These are phyloP conservation scores for Spea multiplicata DNA, from an alignment of 2,113 vertebrate genomes.

Conservation along the genomic window DNA sequence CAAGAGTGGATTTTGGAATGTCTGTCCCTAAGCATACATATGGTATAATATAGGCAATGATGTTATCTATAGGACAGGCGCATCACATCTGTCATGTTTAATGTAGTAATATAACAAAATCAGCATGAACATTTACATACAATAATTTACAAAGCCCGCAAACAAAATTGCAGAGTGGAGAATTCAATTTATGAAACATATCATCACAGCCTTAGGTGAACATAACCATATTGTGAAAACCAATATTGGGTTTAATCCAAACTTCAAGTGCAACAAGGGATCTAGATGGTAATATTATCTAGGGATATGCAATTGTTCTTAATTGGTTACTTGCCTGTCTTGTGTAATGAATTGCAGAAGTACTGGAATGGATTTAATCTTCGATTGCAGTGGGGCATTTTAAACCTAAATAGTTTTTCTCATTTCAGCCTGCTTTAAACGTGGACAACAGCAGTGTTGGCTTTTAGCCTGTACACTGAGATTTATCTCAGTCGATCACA, in stretches of 20 bases:
- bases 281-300: conserved; percentile 54
- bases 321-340: conserved; percentile 56
- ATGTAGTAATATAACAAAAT: no score
- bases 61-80: no score
- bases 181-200: no score
- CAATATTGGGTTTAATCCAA: neutral
- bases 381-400: conserved; percentile 42
- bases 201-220: no score
- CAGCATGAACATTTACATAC: no score
- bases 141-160: no score
- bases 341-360: conserved; percentile 49
- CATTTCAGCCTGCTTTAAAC: accelerated
- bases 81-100: no score
- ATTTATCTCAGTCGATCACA: neutral
- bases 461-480: neutral
- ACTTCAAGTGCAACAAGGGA: neutral
- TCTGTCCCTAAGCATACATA: no score
- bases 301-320: conserved; percentile 52
- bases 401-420: conserved; percentile 35
- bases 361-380: conserved; percentile 50
- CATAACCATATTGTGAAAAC: neutral
- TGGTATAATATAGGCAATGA: no score
- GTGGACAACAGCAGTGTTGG: neutral
- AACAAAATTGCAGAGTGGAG: no score
- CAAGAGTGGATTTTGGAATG: no score